Evolutionary conservation across 2,888 invertebrate species (phyloP), one percentile per base, ranked within the genome.

Genomic region (Oscheius onirici): DNA sequence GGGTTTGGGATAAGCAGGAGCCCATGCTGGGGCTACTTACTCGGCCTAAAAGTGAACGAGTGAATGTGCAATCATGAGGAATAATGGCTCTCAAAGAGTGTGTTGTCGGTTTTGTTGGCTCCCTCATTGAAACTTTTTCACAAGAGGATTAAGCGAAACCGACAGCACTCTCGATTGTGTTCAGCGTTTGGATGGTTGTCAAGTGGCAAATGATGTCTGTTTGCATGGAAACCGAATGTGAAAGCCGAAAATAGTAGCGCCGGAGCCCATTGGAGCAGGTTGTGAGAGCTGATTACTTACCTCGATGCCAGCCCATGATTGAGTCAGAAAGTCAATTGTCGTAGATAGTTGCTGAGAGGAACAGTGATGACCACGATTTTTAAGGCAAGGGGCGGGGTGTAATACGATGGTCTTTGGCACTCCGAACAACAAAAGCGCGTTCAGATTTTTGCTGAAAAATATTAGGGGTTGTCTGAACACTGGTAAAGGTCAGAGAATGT

Each of bases 21-120:
- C 63, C 63, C 63, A 63, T 63, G 24, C 46, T 49, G 49, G 46
- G 63, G 63, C 63, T 63, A 46, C 63, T 49, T 26, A 63, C 63
- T 46, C 63, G 24, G 49, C 63, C 63, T 63, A 49, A 55, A 55
- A 55, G n/a, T 34, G 54, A 55, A n/a, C n/a, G 22, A 41, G 20
- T 24, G 20, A 11, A 15, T 20, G 44, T 17, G 43, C 20, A 60
- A 49, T 49, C 63, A 49, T 1, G 26, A 26, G 49, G 49, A 63
- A 63, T 49, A 46, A 63, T 49, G 10, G 63, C 20, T 49, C 40
- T 41, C n/a, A 57, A 57, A 57, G 43, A 3, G 34, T 6, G 34
- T 34, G 34, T 34, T 34, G 34, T 34, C 34, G 34, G 34, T 34
- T 34, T 34, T 34, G 34, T 34, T 34, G 34, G 8, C 34, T 8